Evolutionary conservation across 2,797 vertebrate species (phyloP).

Genomic region (Gymnodraco acuticeps): DNA sequence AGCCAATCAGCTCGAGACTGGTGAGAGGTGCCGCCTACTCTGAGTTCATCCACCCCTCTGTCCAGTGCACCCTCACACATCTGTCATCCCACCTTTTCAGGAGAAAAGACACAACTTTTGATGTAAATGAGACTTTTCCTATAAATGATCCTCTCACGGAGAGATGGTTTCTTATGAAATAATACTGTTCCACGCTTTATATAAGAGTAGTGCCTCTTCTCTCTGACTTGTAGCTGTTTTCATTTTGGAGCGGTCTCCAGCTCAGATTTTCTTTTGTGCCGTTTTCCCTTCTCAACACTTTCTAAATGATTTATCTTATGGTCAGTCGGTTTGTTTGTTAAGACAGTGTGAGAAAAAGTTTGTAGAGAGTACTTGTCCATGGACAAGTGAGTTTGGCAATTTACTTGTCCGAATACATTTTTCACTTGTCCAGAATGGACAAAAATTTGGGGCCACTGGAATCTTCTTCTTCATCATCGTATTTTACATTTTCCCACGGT

Average conservation of each 20-base stretch:
- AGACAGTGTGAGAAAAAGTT: too few species aligned
- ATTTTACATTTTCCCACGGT: too few species aligned
- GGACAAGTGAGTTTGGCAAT: too few species aligned
- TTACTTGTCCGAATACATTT: too few species aligned
- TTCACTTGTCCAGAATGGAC: too few species aligned
- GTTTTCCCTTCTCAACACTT: slow-evolving; percentile 22
- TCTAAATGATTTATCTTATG: background rate
- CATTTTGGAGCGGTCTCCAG: slow-evolving; percentile 3
- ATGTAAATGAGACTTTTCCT: background rate
- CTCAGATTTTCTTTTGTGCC: slow-evolving; percentile 7
- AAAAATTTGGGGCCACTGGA: too few species aligned
- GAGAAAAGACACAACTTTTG: slow-evolving; percentile 47
- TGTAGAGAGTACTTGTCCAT: too few species aligned
- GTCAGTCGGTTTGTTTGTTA: background rate
- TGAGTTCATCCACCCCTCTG: slow-evolving; percentile 60
- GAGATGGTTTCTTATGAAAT: background rate
- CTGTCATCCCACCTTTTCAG: slow-evolving; percentile 25
- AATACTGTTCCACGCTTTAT: background rate
- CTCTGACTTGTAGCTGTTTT: slow-evolving; percentile 4
- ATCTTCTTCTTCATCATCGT: too few species aligned
- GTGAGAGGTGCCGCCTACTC: slow-evolving; percentile 83
- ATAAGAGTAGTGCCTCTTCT: slow-evolving; percentile 41
- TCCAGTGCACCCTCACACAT: slow-evolving; percentile 23
- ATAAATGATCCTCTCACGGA: background rate
- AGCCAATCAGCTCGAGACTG: slow-evolving; percentile 86